phyloP scores from a whole-genome alignment of 92 coral and sea anemone genomes.

The Pocillopora grandis region DNA sequence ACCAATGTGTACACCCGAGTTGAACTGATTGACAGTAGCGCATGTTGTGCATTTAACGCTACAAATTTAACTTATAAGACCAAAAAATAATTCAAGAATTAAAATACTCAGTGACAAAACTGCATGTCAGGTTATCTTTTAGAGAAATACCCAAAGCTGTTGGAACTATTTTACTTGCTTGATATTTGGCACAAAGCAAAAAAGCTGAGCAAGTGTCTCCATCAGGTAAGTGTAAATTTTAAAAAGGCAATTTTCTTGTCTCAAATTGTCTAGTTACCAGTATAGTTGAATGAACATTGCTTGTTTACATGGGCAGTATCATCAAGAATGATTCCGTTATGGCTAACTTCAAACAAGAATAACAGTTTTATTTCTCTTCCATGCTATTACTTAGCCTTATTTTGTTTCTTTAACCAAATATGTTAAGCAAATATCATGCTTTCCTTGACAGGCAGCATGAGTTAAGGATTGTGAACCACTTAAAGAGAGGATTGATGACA shows the following conservation, averaged over 20 bases:
- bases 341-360: too few species aligned
- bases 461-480: conserved; percentile 45
- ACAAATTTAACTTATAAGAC: too few species aligned
- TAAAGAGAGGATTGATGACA: conserved; percentile 46
- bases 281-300: background rate
- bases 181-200: conserved; percentile 62
- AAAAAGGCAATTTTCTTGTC: too few species aligned
- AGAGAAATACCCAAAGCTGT: conserved; percentile 50
- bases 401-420: background rate
- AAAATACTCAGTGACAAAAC: too few species aligned
- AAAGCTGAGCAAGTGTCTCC: conserved; percentile 45
- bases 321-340: too few species aligned
- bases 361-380: too few species aligned
- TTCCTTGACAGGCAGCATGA: conserved; percentile 39
- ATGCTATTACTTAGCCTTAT: background rate
- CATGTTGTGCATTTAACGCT: too few species aligned
- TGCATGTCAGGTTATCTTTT: conserved; percentile 1
- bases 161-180: conserved; percentile 43
- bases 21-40: too few species aligned
- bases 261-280: background rate
- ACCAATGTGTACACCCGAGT: too few species aligned
- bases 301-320: background rate
- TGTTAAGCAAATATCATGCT: background rate
- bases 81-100: too few species aligned
- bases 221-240: conserved; percentile 15